Percentiles rank a stretch among this genome's conserved stretches.
These are phyloP conservation scores for Lordiphosa andalusiaca DNA, from an alignment of 2,888 invertebrate genomes.

Conservation along the genomic window DNA sequence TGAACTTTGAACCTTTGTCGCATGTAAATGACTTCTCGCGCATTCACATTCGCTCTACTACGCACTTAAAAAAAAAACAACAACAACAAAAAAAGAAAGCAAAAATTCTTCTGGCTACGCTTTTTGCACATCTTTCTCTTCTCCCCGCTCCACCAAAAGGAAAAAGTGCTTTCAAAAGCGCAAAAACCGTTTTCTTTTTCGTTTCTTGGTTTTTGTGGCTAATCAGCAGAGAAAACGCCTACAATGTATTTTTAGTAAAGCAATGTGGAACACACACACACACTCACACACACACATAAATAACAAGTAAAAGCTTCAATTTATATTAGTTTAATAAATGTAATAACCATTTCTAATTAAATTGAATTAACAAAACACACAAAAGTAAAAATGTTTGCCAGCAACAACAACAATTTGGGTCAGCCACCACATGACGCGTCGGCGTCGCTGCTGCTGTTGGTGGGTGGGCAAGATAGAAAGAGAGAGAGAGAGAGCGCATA, in stretches of 20 bases:
- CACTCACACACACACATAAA: slow-evolving; percentile 12
- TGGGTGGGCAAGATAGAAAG: slow-evolving; percentile 21
- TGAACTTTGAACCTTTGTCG: slow-evolving; percentile 67
- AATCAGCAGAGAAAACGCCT: slow-evolving; percentile 61
- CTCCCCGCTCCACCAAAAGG: slow-evolving; percentile 1
- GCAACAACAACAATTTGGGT: slow-evolving; percentile 50
- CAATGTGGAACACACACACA: slow-evolving; percentile 25
- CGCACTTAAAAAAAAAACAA: slow-evolving; percentile 46
- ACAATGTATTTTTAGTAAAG: slow-evolving; percentile 65
- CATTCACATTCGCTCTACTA: slow-evolving; percentile 36
- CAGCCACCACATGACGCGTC: slow-evolving; percentile 70
- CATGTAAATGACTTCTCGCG: slow-evolving; percentile 24
- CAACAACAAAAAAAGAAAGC: slow-evolving; percentile 44
- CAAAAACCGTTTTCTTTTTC: slow-evolving; percentile 22
- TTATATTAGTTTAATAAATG: slow-evolving; percentile 4
- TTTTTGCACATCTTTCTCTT: slow-evolving; percentile 27
- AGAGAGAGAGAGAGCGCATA: slow-evolving; percentile 10
- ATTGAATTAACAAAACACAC: slow-evolving; percentile 8
- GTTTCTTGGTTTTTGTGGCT: slow-evolving; percentile 38
- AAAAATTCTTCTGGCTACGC: slow-evolving; percentile 17
- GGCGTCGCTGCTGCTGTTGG: slow-evolving; percentile 8
- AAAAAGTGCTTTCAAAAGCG: slow-evolving; percentile 51
- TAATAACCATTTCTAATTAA: slow-evolving; percentile 4
- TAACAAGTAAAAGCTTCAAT: slow-evolving; percentile 3
- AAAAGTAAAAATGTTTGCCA: slow-evolving; percentile 5